Conservation (phyloP, 2,797 vertebrate species). For the Pteronotus mesoamericanus region DNA sequence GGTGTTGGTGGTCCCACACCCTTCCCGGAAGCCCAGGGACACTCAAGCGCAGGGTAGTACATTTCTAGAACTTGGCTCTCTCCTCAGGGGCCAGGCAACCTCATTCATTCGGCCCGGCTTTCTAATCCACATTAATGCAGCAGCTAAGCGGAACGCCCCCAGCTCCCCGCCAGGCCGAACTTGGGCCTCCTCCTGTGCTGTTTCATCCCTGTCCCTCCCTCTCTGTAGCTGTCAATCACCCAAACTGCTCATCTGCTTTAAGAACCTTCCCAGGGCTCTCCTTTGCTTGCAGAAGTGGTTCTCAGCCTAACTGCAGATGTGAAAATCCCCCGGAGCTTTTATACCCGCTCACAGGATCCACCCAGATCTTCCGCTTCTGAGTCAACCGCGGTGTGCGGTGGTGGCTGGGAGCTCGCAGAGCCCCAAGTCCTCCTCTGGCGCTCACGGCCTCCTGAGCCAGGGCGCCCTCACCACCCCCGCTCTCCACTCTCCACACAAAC, state of each 20-base stretch:
- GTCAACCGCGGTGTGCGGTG: not conserved
- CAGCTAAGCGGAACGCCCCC: not conserved
- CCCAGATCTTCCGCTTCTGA: not conserved
- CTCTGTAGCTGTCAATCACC: fast-evolving
- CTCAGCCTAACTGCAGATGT: not conserved
- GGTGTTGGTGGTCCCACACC: not conserved
- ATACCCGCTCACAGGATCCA: not conserved
- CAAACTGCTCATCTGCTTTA: not conserved
- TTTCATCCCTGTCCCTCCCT: not conserved
- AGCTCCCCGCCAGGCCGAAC: not conserved
- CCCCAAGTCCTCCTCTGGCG: not conserved
- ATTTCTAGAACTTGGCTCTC: not conserved
- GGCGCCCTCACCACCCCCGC: not conserved
- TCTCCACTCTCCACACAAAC: no score
- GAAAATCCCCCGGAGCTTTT: not conserved
- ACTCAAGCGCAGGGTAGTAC: not conserved
- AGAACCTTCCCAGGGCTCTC: not conserved
- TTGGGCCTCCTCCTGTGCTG: not conserved
- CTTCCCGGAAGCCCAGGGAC: not conserved
- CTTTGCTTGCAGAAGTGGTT: not conserved
- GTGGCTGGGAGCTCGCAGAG: not conserved
- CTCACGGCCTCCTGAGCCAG: not conserved
- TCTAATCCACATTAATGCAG: not conserved
- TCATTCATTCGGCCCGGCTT: not conserved
- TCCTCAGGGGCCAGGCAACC: not conserved